Conservation (phyloP, 2,888 invertebrate species). For the Sycophila texana region DNA sequence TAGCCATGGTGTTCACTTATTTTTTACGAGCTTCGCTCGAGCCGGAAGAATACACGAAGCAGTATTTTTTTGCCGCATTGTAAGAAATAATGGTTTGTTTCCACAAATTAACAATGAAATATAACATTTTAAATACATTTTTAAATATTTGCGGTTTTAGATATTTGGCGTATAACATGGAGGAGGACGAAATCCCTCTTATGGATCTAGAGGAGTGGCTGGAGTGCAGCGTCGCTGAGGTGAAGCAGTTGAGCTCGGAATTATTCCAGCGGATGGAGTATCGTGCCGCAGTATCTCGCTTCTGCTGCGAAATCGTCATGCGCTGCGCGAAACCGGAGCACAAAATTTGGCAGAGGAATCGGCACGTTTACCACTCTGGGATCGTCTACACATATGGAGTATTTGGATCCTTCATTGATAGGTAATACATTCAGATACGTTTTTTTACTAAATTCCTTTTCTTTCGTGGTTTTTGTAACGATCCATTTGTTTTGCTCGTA, state of each 20-base stretch:
- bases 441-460: too few species aligned
- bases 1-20: conserved; percentile 79
- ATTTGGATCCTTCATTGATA: too few species aligned
- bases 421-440: too few species aligned
- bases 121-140: neutral
- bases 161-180: conserved; percentile 79
- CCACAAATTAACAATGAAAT: neutral
- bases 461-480: neutral
- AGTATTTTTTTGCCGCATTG: conserved; percentile 79
- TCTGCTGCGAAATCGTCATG: conserved; percentile 77
- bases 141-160: conserved; percentile 63
- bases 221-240: conserved; percentile 60
- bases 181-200: conserved; percentile 78
- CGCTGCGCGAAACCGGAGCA: conserved; percentile 63
- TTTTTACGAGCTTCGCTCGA: conserved; percentile 77
- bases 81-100: conserved; percentile 70
- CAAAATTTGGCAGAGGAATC: conserved; percentile 66
- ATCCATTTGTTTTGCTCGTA: conserved; percentile 36
- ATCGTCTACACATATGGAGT: conserved; percentile 52
- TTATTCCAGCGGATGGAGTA: conserved; percentile 74
- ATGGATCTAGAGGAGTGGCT: conserved; percentile 57
- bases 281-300: conserved; percentile 76
- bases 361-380: conserved; percentile 67
- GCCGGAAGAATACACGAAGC: conserved; percentile 75
- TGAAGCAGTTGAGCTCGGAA: conserved; percentile 72